Evolutionary conservation across 2,797 vertebrate genomes (phyloP).

Genomic region (Todus mexicanus): DNA sequence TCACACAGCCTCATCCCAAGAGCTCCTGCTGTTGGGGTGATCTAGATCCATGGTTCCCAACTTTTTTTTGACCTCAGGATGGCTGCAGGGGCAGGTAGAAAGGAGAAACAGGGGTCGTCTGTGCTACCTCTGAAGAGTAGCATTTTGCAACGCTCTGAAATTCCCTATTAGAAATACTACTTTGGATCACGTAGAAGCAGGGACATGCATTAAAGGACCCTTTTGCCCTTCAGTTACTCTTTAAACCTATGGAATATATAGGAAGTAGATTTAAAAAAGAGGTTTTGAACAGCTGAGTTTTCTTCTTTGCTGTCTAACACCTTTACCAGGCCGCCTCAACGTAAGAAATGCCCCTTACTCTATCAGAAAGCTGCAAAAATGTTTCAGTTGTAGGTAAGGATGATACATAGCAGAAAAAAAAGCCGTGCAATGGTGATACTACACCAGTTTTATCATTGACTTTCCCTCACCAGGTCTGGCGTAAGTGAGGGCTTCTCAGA

Average conservation of each 20-base stretch:
- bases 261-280: background rate
- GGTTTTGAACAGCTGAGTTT: background rate
- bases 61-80: background rate
- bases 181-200: background rate
- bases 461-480: background rate
- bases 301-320: background rate
- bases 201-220: background rate
- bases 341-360: background rate
- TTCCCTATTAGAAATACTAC: background rate
- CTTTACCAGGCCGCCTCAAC: background rate
- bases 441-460: background rate
- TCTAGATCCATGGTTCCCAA: background rate
- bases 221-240: background rate
- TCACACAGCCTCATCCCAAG: background rate
- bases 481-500: background rate
- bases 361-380: background rate
- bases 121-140: background rate
- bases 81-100: background rate
- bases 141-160: background rate
- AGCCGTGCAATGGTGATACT: background rate
- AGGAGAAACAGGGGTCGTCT: background rate
- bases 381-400: background rate
- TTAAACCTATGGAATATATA: background rate
- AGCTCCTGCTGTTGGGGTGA: background rate
- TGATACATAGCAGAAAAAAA: background rate